Base-by-base conservation (phyloP, 2,797 vertebrate genomes). In the Cichlasoma orientale region DNA sequence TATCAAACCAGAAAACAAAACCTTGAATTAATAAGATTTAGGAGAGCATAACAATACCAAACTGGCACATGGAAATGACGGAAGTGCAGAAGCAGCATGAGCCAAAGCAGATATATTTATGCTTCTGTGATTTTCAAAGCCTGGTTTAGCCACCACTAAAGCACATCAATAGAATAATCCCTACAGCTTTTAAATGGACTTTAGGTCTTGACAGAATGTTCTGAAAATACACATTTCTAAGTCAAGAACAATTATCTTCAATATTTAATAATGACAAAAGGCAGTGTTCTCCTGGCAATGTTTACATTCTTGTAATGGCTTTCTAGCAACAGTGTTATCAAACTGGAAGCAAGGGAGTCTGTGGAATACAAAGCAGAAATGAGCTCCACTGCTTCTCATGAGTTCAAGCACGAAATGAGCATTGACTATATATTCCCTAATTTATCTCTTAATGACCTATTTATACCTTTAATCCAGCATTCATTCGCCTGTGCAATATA, bases 391-490 rank as follows among this genome's bases (percentile, higher is more conserved):
- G 79, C 79, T 83, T 78, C 80, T 86, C 77, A 27, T 38, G 82
- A 87, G 75, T 80, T 79, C 56, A 79, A 86, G 80, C 84, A 89
- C 73, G 1, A 74, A 84, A 92, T 80, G 68, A 88, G 83, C 80
- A 86, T 77, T 71, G 78, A 74, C 73, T 85, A 58, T 56, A 55
- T 63, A 77, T 82, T 84, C 80, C 76, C 79, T 89, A 80, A 92
- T 91, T 87, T 74, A 59, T 90, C 82, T 84, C 75, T 54, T 91
- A 93, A 93, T 89, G 87, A 87, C 89, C 86, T 83, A 88, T 92
- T 93, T 91, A 90, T 86, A 91, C 88, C 89, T 91, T 84, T 91
- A 88, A 93, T 91, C 86, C 89, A 68, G 52, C 77, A 3, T 84
- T 76, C 36, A 78, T 74, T 87, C 83, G 78, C 79, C 25, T 10